These are phyloP conservation scores for Ceyx melanurus DNA, from an alignment of 2,113 vertebrate species.

Conservation along the genomic window DNA sequence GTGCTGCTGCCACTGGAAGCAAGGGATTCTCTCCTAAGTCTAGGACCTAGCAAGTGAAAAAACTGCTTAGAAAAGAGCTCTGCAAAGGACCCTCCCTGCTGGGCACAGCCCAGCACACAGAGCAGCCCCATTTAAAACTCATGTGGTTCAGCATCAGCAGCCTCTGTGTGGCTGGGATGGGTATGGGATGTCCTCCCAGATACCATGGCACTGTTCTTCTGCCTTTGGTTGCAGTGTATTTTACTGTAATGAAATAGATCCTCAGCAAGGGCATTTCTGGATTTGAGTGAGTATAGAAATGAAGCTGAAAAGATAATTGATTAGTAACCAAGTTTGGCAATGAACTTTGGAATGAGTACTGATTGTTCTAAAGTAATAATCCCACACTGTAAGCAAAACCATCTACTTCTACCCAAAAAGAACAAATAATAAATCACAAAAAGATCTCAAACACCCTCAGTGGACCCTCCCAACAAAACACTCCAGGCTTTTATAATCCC, in stretches of 20 bases:
- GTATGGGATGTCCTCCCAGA: neutral
- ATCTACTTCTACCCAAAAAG: neutral
- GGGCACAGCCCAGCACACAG: neutral
- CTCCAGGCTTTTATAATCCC: neutral
- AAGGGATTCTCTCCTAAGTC: neutral
- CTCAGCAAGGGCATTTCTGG: neutral
- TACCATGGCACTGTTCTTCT: accelerated
- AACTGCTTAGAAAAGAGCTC: neutral
- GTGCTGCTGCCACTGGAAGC: neutral
- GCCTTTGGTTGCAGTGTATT: neutral
- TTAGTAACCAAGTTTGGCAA: neutral
- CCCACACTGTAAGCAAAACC: neutral
- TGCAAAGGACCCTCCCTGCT: conserved; percentile 2
- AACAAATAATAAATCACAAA: neutral
- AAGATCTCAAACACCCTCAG: neutral
- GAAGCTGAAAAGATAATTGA: neutral
- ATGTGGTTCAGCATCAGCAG: neutral
- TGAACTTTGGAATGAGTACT: neutral
- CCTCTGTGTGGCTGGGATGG: neutral
- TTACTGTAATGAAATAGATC: neutral
- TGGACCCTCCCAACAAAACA: neutral
- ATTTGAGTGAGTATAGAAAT: neutral
- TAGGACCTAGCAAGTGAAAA: neutral
- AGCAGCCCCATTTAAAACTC: neutral
- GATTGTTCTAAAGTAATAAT: neutral